Base-by-base conservation (phyloP, 2,797 vertebrate genomes). In the Monodelphis domestica region DNA sequence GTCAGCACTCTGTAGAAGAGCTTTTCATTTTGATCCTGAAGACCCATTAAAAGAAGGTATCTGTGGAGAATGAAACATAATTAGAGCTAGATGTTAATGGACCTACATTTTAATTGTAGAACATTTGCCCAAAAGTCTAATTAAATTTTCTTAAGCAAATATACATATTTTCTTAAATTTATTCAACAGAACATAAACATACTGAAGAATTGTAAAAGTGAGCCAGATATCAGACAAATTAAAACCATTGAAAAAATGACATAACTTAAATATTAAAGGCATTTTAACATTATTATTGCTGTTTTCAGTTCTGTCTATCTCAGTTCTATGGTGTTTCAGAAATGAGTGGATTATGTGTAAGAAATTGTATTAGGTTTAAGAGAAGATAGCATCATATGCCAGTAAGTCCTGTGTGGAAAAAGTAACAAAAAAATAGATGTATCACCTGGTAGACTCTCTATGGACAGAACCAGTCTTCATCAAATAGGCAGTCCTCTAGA, bases 11-110 rank as follows among this genome's bases (percentile, higher is more conserved):
- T 98, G 91, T 99, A 99, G 98, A 99, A 99, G 38, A 99, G 99
- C 97, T 99, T 99, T 98, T 99, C 99, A 33, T 99, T 99, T 96
- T 98, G 98, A 97, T 99, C 99, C 98, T 99, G 99, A 97, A 99
- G 99, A 94, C 98, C 98, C 99, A 99, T 99, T 98, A 99, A 98
- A 56, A 99, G 99, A 97, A 99, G 99, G 52, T 99, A 99, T 98
- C 99, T 99, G 98, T 96, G 84, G 92, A 97, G 96, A 98, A 96
- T 95, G 55, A 94, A 45, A 96, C 9, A 94, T 11, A 95, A 97
- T 98, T 96, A 98, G 94, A 93, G 21, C 91, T 51, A 91, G 0
- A 93, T 57, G 91, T 53, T 93, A 96, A 90, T 53, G 91, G 26
- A 52, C 2, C 45, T 0, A 84, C 3, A 78, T 89, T 54, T 51